Evolutionary conservation across 2,797 vertebrate species (phyloP), one percentile per base, ranked within the genome.

Genomic region (Sebastes goodei): DNA sequence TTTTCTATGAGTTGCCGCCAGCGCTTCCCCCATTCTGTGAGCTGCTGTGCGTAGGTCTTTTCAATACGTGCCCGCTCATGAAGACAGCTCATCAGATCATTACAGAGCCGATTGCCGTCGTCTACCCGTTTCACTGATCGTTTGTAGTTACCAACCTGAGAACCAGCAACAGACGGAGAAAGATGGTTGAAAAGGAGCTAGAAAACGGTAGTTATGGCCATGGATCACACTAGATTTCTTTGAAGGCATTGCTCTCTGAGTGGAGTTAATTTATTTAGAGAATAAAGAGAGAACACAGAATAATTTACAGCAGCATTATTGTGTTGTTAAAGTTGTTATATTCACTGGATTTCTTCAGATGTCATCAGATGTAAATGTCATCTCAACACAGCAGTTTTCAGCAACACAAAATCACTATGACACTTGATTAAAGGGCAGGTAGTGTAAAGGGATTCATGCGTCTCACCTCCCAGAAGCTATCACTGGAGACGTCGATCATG

Each of bases 381-480:
- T 29, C 14, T 42, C 6, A 55, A 53, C 10, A n/a, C 12, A 64
- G 46, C 42, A 25, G 12, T 46, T 59, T 65, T 23, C 32, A 55
- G 27, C 4, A 49, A 52, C 35, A 52, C 2, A 65, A 29, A 10
- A 27, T 17, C 20, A 20, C 9, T 30, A 27, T 17, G 21, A 14
- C 9, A 7, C 17, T 21, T 7, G 3, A 29, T 66, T 62, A 42
- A 75, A 52, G 6, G 12, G 6, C 9, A n/a, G 20, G 21, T 5
- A 30, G 30, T 10, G 49, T 7, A 46, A 65, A 56, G 9, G 5
- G 61, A 15, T 55, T 33, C 0, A 12, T 61, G 53, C 0, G 7
- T n/a, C 89, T 89, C 93, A 99, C 99, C 98, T 99, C 99, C 98
- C 98, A 99, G 94, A 99, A 99, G 93, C 99, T 99, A 81, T 98